Evolutionary conservation across 2,113 vertebrate genomes (phyloP).

Genomic region (Ciconia maguari): DNA sequence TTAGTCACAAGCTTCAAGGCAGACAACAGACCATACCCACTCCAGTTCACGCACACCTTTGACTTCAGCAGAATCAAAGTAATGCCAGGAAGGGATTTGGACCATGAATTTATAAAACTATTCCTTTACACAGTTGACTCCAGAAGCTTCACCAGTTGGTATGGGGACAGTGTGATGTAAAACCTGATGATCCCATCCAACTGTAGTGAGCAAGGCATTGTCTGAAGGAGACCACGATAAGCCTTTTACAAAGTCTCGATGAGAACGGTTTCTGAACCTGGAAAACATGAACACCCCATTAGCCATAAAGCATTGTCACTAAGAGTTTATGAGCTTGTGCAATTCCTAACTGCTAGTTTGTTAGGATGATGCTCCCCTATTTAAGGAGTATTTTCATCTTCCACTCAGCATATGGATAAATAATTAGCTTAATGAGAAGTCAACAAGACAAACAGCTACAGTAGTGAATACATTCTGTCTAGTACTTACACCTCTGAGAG

Average conservation of each 20-base stretch:
- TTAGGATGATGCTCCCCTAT: background rate
- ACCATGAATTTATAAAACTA: slow-evolving; percentile 61
- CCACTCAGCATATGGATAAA: background rate
- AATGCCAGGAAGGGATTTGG: slow-evolving; percentile 27
- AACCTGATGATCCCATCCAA: slow-evolving; percentile 96
- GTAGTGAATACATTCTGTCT: background rate
- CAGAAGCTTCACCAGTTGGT: slow-evolving; percentile 55
- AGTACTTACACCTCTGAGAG: slow-evolving; percentile 87
- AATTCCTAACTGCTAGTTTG: background rate
- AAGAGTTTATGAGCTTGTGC: background rate
- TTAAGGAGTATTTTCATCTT: background rate
- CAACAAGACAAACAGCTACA: background rate
- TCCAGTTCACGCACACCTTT: background rate
- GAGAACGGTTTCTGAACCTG: slow-evolving; percentile 84
- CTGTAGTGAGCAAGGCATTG: slow-evolving; percentile 85
- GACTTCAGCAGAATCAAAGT: slow-evolving; percentile 36
- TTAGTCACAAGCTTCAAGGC: background rate
- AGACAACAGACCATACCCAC: background rate
- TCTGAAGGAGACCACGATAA: slow-evolving; percentile 86
- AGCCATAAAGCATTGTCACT: background rate
- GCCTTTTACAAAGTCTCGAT: slow-evolving; percentile 90
- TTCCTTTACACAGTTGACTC: slow-evolving; percentile 61
- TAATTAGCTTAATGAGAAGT: background rate
- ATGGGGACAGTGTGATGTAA: slow-evolving; percentile 83
- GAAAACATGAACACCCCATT: background rate